Evolutionary conservation across 1,140 invertebrate genomes (phyloP).

Genomic region (Branchinecta lynchi): DNA sequence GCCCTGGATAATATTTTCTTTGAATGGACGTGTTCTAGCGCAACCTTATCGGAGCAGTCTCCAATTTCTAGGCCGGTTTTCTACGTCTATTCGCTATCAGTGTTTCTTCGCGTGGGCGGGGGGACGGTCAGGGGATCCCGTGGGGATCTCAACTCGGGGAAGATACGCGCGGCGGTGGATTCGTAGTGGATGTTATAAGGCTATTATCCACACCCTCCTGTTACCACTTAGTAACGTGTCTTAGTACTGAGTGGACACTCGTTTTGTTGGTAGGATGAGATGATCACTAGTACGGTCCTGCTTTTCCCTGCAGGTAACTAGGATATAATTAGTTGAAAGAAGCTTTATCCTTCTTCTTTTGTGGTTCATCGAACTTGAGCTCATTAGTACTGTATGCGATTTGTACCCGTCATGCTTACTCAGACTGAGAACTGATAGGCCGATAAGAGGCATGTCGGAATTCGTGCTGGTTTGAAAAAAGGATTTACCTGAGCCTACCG

Average conservation of each 20-base stretch:
- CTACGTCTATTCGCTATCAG: neutral
- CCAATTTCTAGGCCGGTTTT: neutral
- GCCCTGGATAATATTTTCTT: too few species aligned
- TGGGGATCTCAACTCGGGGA: neutral
- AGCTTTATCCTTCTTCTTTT: too few species aligned
- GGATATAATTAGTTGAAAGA: too few species aligned
- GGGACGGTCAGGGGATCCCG: neutral
- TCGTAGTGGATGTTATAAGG: neutral
- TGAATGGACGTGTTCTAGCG: neutral
- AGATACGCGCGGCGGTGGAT: neutral
- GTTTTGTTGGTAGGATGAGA: neutral
- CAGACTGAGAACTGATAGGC: too few species aligned
- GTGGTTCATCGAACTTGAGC: too few species aligned
- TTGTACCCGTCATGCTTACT: too few species aligned
- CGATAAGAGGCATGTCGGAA: too few species aligned
- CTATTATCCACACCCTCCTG: neutral
- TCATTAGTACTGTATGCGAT: too few species aligned
- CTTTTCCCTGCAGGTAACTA: neutral
- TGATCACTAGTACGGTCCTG: neutral
- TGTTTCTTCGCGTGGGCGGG: neutral
- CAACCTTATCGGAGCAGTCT: neutral
- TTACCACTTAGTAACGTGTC: neutral
- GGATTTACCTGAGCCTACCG: too few species aligned
- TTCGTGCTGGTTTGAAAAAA: too few species aligned
- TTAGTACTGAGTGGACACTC: neutral